phyloP scores from a whole-genome alignment of 1,140 invertebrate species.

The Musca vetustissima region DNA sequence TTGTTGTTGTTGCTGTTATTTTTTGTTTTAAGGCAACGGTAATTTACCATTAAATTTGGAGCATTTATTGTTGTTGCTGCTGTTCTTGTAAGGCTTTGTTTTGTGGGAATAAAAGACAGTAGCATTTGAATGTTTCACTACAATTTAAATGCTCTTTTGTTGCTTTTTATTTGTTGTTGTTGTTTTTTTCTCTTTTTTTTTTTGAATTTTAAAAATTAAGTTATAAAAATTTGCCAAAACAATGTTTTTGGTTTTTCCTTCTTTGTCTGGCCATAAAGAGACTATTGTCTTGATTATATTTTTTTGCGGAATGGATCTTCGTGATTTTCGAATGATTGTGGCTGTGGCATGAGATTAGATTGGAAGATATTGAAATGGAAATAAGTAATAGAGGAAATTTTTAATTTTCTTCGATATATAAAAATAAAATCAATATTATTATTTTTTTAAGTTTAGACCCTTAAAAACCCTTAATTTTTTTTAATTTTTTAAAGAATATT shows the following conservation, averaged over 20 bases:
- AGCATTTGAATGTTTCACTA: background rate
- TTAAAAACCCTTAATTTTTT: too few species aligned
- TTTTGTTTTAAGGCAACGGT: constrained; percentile 10
- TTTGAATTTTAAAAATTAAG: constrained; percentile 14
- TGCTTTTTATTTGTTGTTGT: too few species aligned
- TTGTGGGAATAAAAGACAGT: constrained; percentile 2
- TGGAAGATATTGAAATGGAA: too few species aligned
- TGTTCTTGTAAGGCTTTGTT: background rate
- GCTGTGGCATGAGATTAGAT: too few species aligned
- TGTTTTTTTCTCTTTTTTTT: too few species aligned
- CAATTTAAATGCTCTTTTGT: background rate
- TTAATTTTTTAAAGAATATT: too few species aligned
- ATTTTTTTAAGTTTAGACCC: too few species aligned
- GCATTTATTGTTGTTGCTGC: background rate
- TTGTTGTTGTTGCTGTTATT: background rate
- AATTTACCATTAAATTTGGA: constrained; percentile 21
- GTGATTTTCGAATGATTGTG: too few species aligned
- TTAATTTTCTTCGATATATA: background rate
- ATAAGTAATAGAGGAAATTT: background rate
- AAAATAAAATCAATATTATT: too few species aligned
- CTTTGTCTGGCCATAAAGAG: too few species aligned
- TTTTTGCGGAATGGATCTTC: too few species aligned
- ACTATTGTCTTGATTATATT: too few species aligned
- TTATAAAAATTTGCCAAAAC: constrained; percentile 17
- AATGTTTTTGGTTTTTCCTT: background rate